phyloP scores from a whole-genome alignment of 2,113 vertebrate genomes.

The Cranoglanis bouderius region DNA sequence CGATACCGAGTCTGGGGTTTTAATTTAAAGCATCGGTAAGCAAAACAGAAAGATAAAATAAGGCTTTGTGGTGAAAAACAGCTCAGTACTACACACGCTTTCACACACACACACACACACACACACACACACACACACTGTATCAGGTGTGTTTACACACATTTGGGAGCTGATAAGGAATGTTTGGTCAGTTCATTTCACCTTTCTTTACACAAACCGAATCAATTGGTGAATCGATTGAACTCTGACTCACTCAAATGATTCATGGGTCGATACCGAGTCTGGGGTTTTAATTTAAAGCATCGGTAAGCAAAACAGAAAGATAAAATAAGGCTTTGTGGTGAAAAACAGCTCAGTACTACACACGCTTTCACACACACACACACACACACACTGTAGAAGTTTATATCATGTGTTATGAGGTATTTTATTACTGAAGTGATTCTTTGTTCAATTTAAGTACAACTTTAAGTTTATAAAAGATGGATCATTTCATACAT shows the following conservation, averaged over 20 bases:
- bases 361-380: not conserved
- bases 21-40: not conserved
- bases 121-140: not conserved
- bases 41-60: not conserved
- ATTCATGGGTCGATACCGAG: not conserved
- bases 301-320: not conserved
- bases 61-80: not conserved
- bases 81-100: not conserved
- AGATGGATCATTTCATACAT: not conserved
- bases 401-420: not conserved
- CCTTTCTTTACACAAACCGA: not conserved
- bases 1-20: not conserved
- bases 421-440: not conserved
- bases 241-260: not conserved
- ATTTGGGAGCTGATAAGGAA: not conserved
- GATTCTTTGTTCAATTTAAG: not conserved
- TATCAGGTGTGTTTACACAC: not conserved
- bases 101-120: not conserved
- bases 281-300: not conserved
- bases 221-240: not conserved
- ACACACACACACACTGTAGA: not conserved
- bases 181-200: not conserved
- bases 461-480: not conserved
- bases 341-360: not conserved
- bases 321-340: not conserved